Percentiles rank a stretch among this genome's conserved stretches.
phyloP scores from a whole-genome alignment of 2,797 vertebrate species.

The Gallinago solitaria region DNA sequence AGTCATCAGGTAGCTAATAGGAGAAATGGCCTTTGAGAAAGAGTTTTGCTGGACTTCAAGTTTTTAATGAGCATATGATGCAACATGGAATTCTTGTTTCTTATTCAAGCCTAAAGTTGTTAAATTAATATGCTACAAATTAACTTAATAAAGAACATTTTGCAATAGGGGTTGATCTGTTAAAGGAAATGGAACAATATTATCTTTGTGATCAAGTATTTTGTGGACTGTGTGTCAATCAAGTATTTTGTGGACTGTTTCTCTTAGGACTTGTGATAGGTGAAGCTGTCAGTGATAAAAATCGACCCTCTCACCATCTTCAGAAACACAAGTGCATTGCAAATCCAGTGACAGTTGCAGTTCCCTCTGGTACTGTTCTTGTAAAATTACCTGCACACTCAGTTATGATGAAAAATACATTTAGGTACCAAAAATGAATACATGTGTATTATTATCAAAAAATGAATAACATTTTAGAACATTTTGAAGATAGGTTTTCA shows the following conservation, averaged over 20 bases:
- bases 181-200: background rate
- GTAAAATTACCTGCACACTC: background rate
- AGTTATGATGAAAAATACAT: background rate
- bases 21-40: background rate
- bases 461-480: background rate
- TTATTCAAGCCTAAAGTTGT: background rate
- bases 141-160: background rate
- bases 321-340: background rate
- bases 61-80: background rate
- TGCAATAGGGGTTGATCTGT: background rate
- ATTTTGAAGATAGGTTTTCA: background rate
- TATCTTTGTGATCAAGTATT: background rate
- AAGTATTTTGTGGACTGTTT: background rate
- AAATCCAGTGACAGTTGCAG: background rate
- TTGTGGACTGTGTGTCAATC: background rate
- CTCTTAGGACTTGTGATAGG: background rate
- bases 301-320: background rate
- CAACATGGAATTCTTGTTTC: background rate
- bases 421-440: background rate
- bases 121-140: background rate
- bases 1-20: background rate
- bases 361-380: background rate
- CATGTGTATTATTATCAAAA: background rate
- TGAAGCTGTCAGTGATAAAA: background rate
- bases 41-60: background rate